Percentiles rank a stretch among this genome's conserved stretches.
These are phyloP conservation scores for Sinopyrophorus schimmeli DNA, from an alignment of 2,888 invertebrate genomes.

Conservation along the genomic window DNA sequence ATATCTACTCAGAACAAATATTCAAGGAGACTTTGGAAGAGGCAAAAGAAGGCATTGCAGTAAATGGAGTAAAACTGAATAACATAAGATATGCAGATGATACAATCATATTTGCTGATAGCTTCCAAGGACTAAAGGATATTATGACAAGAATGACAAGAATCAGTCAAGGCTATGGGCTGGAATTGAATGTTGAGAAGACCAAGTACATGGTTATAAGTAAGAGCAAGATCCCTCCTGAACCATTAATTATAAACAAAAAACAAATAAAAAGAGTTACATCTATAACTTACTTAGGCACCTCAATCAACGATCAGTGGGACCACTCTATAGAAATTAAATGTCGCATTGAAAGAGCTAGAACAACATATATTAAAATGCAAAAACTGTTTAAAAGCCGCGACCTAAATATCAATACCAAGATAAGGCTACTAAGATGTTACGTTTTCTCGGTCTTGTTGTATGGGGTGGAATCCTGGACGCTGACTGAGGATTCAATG, in stretches of 20 bases:
- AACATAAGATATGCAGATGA: conserved; percentile 13
- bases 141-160: conserved; percentile 1
- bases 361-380: too few relatives aligned
- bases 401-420: conserved; percentile 1
- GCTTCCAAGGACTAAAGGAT: not conserved
- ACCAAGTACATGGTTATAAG: conserved; percentile 4
- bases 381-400: not conserved
- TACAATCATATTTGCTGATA: conserved; percentile 5
- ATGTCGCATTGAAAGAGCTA: not conserved
- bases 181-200: not conserved
- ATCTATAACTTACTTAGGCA: conserved; percentile 2
- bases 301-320: conserved; percentile 2
- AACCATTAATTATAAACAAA: conserved; percentile 1
- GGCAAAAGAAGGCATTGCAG: not conserved
- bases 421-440: conserved; percentile 1
- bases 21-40: conserved; percentile 1
- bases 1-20: conserved; percentile 8
- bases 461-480: too few relatives aligned
- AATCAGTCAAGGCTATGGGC: conserved; percentile 1
- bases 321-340: not conserved
- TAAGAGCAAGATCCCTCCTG: not conserved
- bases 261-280: not conserved
- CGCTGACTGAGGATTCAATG: too few relatives aligned
- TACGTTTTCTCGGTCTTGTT: too few relatives aligned
- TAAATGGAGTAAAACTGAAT: conserved; percentile 2